Evolutionary conservation across 1,140 invertebrate genomes (phyloP), one percentile per base, ranked within the genome.

Genomic region (Periplaneta americana): DNA sequence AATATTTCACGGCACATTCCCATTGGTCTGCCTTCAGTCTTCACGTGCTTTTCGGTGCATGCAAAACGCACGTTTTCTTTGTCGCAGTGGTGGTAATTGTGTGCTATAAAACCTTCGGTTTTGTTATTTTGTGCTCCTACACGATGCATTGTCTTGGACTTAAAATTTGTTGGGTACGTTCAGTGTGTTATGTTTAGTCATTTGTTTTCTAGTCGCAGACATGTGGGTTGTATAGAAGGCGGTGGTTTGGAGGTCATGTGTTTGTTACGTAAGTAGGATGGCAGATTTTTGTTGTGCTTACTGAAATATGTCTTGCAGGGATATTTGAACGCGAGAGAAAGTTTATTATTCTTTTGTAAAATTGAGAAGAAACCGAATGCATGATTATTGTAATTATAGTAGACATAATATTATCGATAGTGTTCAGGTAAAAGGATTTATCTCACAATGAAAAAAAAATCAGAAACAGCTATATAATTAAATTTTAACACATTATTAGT

Each of bases 231-330:
- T 22, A 48, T 15, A 1, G 39, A 48, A 15, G 39, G 39, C 39
- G 10, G 39, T 48, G 39, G 15, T 6, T 8, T 48, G 39, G 39
- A 48, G 15, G 39, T 6, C 39, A 48, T 48, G 39, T 48, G 13
- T 22, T 48, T 48, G 39, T 48, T 48, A 22, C 39, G 39, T 48
- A 48, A 48, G 39, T 48, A 48, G 39, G 39, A n/a, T n/a, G n/a
- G n/a, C n/a, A 57, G n/a, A 57, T 57, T 78, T 28, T 77, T 81
- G 35, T 37, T 84, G 82, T 83, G 74, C 83, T n/a, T n/a, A n/a
- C n/a, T n/a, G n/a, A n/a, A n/a, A n/a, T n/a, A n/a, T n/a, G n/a
- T n/a, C n/a, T n/a, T n/a, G n/a, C n/a, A n/a, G n/a, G n/a, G n/a
- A n/a, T n/a, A n/a, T n/a, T n/a, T n/a, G n/a, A n/a, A n/a, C n/a